Percentiles rank a stretch among this genome's conserved stretches.
phyloP scores from a whole-genome alignment of 2,888 invertebrate species.

The Ormyrus pomaceus region DNA sequence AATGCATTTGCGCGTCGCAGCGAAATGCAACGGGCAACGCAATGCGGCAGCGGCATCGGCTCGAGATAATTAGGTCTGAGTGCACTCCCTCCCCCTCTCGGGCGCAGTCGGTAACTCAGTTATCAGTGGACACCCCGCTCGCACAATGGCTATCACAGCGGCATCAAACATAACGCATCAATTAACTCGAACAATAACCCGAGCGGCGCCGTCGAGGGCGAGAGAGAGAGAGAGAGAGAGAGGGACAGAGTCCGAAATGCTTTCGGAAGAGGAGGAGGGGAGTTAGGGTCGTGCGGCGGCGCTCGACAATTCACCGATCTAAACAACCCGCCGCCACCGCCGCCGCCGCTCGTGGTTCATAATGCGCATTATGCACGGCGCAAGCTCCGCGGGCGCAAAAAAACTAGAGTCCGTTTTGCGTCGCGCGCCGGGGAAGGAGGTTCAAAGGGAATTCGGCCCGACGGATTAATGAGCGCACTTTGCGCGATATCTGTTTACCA shows the following conservation, averaged over 20 bases:
- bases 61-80: constrained; percentile 76
- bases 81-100: constrained; percentile 70
- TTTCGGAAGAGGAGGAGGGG: constrained; percentile 5
- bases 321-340: constrained; percentile 37
- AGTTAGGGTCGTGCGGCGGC: constrained; percentile 46
- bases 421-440: background rate
- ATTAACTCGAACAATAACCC: constrained; percentile 76
- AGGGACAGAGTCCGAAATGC: constrained; percentile 27
- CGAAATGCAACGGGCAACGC: constrained; percentile 50
- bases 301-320: constrained; percentile 33
- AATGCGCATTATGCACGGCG: constrained; percentile 44
- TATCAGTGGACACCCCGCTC: constrained; percentile 73
- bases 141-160: constrained; percentile 75
- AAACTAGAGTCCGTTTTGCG: background rate
- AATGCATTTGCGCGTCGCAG: constrained; percentile 71
- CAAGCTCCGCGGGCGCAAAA: background rate
- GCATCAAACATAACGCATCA: constrained; percentile 76
- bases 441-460: constrained; percentile 20
- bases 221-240: constrained; percentile 5
- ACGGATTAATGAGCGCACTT: background rate
- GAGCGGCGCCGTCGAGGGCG: background rate
- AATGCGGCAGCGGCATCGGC: constrained; percentile 58
- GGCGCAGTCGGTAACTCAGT: constrained; percentile 76
- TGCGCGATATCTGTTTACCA: no score
- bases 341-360: constrained; percentile 6